A percentile compares a stretch with the other conserved stretches of the same genome.
Evolutionary conservation across 2,888 invertebrate species (phyloP).

Genomic region (Drosophila glabriapex): DNA sequence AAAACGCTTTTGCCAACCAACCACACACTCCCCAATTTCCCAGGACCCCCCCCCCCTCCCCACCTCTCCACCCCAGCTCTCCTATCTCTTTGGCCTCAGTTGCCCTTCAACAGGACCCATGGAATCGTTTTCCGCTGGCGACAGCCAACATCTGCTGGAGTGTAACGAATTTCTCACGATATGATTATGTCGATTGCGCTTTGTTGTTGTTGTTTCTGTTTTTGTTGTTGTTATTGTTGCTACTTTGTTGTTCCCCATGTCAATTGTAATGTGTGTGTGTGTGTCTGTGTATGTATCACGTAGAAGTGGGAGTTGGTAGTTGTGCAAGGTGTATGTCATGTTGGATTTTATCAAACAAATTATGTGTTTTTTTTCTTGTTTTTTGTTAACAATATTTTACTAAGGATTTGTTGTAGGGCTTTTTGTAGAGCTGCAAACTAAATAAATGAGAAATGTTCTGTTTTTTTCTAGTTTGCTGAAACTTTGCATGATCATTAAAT

Average conservation of each 20-base stretch:
- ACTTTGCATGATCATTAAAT: slow-evolving; percentile 3
- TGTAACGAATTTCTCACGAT: slow-evolving; percentile 85
- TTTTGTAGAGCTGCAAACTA: not conserved
- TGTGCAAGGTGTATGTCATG: slow-evolving; percentile 67
- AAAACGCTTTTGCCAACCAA: slow-evolving; percentile 72
- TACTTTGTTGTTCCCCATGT: slow-evolving; percentile 53
- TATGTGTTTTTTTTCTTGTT: slow-evolving; percentile 29
- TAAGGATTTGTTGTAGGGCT: slow-evolving; percentile 23
- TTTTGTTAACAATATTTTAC: slow-evolving; percentile 24
- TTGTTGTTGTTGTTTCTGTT: slow-evolving; percentile 58
- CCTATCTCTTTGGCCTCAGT: slow-evolving; percentile 45
- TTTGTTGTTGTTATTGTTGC: slow-evolving; percentile 52
- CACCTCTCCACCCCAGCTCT: not conserved
- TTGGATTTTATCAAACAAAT: slow-evolving; percentile 64
- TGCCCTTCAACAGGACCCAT: slow-evolving; percentile 69
- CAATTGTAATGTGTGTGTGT: slow-evolving; percentile 23
- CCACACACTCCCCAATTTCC: slow-evolving; percentile 15
- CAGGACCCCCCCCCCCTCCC: not conserved
- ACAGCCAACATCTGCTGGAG: slow-evolving; percentile 79
- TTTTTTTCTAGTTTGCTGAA: not conserved
- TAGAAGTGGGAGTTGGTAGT: slow-evolving; percentile 22
- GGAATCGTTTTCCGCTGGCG: slow-evolving; percentile 41
- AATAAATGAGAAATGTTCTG: slow-evolving; percentile 3
- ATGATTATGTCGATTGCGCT: slow-evolving; percentile 83
- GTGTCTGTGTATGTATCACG: slow-evolving; percentile 8